Conservation (phyloP, 2,113 vertebrate species). For the Lycaon pictus region DNA sequence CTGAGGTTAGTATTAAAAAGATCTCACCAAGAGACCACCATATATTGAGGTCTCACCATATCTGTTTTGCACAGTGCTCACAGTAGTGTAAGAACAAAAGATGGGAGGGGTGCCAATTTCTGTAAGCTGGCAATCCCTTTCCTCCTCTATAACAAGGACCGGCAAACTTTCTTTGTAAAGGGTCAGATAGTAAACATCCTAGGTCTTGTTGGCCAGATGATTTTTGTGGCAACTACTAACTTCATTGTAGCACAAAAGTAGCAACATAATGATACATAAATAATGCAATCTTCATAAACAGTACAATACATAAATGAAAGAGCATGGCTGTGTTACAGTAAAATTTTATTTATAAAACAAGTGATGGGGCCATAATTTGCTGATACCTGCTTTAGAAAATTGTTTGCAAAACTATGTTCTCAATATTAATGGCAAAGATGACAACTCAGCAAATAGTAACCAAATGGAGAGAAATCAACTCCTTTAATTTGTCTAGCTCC, state of each 20-base stretch:
- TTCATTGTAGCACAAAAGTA: neutral
- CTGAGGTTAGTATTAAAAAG: neutral
- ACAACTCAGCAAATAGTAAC: neutral
- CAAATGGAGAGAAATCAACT: neutral
- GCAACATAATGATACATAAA: neutral
- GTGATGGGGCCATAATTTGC: neutral
- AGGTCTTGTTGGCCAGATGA: neutral
- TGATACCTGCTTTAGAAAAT: constrained; percentile 21
- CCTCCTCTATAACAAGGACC: neutral
- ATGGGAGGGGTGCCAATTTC: neutral
- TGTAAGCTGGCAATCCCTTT: neutral
- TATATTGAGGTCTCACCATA: neutral
- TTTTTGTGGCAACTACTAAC: neutral
- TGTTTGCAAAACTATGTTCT: neutral
- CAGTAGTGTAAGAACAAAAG: neutral
- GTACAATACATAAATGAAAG: neutral
- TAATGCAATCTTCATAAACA: neutral
- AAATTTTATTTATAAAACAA: constrained; percentile 44
- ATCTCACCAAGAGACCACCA: neutral
- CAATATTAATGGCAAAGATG: constrained; percentile 39
- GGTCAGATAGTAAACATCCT: neutral
- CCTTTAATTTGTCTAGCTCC: neutral
- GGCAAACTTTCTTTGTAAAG: neutral
- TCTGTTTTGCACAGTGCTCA: neutral
- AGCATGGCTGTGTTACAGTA: constrained; percentile 2